These are phyloP conservation scores for Drosophila emarginata DNA, from an alignment of 2,888 invertebrate species.

Conservation along the genomic window DNA sequence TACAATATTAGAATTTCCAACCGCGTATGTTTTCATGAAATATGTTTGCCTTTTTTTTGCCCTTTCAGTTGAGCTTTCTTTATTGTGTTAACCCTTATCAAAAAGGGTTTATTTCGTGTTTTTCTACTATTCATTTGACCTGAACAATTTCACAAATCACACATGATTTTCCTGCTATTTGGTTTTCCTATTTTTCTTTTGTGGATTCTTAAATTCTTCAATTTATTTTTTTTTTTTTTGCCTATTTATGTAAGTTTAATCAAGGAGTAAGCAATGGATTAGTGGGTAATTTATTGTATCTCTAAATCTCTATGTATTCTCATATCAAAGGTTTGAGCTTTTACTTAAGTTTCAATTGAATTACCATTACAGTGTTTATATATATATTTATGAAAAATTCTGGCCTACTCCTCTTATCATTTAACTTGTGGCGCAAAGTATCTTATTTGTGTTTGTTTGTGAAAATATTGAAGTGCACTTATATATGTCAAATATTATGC, in stretches of 20 bases:
- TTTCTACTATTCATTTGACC: conserved; percentile 7
- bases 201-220: not conserved
- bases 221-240: too few species aligned
- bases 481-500: conserved; percentile 25
- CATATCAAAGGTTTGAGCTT: too few species aligned
- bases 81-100: conserved; percentile 5
- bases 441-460: not conserved
- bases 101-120: not conserved
- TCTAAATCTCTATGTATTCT: too few species aligned
- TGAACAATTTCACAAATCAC: conserved; percentile 6
- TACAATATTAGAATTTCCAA: conserved; percentile 2
- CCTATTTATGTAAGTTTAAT: too few species aligned
- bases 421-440: too few species aligned
- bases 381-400: not conserved
- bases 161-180: conserved; percentile 2
- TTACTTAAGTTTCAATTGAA: too few species aligned
- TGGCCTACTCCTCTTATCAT: not conserved
- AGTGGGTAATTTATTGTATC: too few species aligned
- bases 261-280: too few species aligned
- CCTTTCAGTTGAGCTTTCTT: not conserved
- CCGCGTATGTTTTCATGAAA: not conserved
- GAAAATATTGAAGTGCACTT: not conserved
- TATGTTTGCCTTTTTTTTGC: not conserved
- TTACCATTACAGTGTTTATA: not conserved
- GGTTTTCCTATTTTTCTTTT: not conserved